phyloP scores from a whole-genome alignment of 2,797 vertebrate species.

The Myripristis murdjan region DNA sequence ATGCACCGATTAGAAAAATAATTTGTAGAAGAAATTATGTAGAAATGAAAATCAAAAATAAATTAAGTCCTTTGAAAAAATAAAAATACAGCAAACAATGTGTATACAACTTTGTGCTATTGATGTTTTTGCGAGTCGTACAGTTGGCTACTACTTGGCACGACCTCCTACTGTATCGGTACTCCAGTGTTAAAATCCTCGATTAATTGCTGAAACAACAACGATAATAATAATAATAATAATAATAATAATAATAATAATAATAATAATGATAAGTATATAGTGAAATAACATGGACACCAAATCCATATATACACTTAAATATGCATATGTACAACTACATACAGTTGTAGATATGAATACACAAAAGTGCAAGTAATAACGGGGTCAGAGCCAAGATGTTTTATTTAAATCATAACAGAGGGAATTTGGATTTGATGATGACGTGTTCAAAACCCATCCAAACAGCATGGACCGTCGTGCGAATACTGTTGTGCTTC shows the following conservation, averaged over 20 bases:
- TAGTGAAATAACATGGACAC: conserved; percentile 61
- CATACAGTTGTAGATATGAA: conserved; percentile 57
- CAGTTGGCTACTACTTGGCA: conserved; percentile 53
- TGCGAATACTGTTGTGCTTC: conserved; percentile 55
- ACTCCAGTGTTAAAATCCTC: conserved; percentile 51
- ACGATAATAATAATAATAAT: no score
- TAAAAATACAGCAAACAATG: conserved; percentile 63
- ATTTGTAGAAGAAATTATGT: conserved; percentile 78
- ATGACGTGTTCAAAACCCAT: conserved; percentile 7
- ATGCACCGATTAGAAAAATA: conserved; percentile 81
- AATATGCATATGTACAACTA: conserved; percentile 72
- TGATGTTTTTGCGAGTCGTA: conserved; percentile 49
- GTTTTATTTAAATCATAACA: conserved; percentile 39
- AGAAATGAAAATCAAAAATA: conserved; percentile 77
- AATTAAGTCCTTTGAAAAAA: conserved; percentile 66
- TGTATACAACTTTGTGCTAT: conserved; percentile 62
- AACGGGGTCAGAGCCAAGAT: conserved; percentile 19
- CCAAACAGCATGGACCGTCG: neutral
- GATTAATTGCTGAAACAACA: conserved; percentile 60
- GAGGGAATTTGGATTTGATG: neutral
- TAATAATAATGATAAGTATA: conserved; percentile 60
- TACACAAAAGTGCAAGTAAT: conserved; percentile 63
- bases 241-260: conserved; percentile 58
- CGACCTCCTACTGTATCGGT: conserved; percentile 36
- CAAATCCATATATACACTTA: conserved; percentile 56